Evolutionary conservation across 1,140 invertebrate species (phyloP).

Genomic region (Orchestia grillus): DNA sequence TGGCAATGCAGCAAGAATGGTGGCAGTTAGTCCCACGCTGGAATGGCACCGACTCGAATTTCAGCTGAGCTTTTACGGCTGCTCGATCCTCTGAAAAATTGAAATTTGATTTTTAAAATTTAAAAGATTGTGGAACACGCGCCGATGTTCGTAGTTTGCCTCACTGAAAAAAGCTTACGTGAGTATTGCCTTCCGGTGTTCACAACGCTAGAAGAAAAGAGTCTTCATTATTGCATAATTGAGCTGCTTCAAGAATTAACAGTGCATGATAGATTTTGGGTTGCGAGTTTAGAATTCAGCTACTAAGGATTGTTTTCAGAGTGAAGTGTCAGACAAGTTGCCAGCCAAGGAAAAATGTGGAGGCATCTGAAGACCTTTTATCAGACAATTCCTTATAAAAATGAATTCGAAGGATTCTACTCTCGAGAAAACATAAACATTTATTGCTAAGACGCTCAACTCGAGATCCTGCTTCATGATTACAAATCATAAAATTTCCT

Average conservation of each 20-base stretch:
- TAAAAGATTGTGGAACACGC: background rate
- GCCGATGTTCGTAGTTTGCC: background rate
- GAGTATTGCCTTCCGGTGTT: background rate
- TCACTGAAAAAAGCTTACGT: background rate
- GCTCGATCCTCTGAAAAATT: background rate
- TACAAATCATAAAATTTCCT: background rate
- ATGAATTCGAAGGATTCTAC: background rate
- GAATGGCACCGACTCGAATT: background rate
- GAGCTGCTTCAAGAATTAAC: background rate
- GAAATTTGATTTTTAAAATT: background rate
- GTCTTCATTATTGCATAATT: background rate
- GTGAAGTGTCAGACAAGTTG: background rate
- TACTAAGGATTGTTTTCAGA: background rate
- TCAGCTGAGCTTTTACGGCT: background rate
- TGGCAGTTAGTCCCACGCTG: background rate
- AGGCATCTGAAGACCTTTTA: background rate
- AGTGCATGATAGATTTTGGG: background rate
- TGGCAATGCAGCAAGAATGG: slow-evolving; percentile 3
- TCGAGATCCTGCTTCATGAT: background rate
- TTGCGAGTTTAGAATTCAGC: background rate
- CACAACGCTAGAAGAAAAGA: background rate
- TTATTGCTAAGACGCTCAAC: background rate
- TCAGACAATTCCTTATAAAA: background rate
- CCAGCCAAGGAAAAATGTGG: background rate
- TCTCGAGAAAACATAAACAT: background rate